These are phyloP conservation scores for Prochilodus magdalenae DNA, from an alignment of 2,113 vertebrate species.

Conservation along the genomic window DNA sequence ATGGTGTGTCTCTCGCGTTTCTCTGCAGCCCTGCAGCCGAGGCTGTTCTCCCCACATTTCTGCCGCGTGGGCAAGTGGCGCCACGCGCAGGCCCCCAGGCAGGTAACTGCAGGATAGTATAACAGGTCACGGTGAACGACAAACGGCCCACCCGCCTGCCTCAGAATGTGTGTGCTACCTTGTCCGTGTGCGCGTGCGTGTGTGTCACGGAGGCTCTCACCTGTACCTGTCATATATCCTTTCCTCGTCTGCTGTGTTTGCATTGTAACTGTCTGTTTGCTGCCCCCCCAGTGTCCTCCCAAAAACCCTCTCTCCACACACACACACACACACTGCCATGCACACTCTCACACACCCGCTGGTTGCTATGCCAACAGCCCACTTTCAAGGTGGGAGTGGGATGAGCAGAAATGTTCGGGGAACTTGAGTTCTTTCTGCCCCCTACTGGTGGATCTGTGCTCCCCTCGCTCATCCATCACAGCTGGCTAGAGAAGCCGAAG, in stretches of 20 bases:
- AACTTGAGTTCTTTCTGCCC: constrained; percentile 72
- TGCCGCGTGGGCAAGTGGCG: constrained; percentile 69
- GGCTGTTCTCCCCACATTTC: constrained; percentile 64
- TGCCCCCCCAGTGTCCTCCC: constrained; percentile 50
- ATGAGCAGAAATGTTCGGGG: constrained; percentile 66
- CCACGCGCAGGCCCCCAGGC: constrained; percentile 73
- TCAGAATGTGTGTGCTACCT: constrained; percentile 69
- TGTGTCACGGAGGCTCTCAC: constrained; percentile 75
- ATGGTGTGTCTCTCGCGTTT: constrained; percentile 78
- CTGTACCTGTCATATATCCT: constrained; percentile 86
- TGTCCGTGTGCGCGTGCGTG: constrained; percentile 47
- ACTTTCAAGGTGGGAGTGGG: constrained; percentile 74
- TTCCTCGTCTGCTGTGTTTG: constrained; percentile 71
- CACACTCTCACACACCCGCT: constrained; percentile 56
- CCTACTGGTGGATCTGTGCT: constrained; percentile 71
- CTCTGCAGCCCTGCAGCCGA: constrained; percentile 81
- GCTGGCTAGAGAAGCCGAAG: background rate
- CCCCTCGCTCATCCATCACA: constrained; percentile 65
- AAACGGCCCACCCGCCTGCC: constrained; percentile 75
- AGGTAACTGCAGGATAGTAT: constrained; percentile 86
- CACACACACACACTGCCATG: constrained; percentile 52
- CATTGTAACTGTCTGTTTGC: constrained; percentile 77
- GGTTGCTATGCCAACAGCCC: constrained; percentile 84
- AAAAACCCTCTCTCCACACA: constrained; percentile 50
- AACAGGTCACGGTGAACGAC: constrained; percentile 83